Evolutionary conservation across 1,140 invertebrate species (phyloP).

Genomic region (Macrobrachium nipponense): DNA sequence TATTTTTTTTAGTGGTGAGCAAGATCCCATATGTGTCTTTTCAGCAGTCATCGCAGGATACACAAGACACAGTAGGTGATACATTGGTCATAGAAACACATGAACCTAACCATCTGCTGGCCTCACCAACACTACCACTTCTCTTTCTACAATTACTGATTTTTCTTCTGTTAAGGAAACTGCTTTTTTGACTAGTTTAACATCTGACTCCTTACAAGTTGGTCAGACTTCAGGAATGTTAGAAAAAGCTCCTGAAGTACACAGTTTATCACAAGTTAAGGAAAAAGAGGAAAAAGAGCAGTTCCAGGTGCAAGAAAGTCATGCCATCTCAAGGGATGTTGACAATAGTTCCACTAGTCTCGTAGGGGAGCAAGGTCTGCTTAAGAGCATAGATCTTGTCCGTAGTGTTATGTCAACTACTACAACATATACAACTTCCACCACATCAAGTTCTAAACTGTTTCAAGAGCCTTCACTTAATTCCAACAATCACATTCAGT

Average conservation of each 20-base stretch:
- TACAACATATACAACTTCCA: constrained; percentile 23
- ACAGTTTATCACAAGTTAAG: no score
- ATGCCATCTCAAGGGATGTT: neutral
- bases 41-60: constrained; percentile 31
- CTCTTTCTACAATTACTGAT: constrained; percentile 17
- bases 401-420: constrained; percentile 24
- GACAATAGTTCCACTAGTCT: neutral
- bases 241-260: no score
- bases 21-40: constrained; percentile 43
- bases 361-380: constrained; percentile 6
- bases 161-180: constrained; percentile 14
- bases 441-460: neutral
- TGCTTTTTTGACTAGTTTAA: constrained; percentile 15
- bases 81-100: constrained; percentile 24
- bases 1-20: constrained; percentile 28
- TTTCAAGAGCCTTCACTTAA: no score
- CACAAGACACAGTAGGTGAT: constrained; percentile 30
- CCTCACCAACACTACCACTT: constrained; percentile 20
- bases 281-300: no score
- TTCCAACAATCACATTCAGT: no score
- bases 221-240: neutral
- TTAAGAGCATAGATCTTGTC: constrained; percentile 32
- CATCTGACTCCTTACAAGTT: constrained; percentile 12
- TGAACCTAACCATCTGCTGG: constrained; percentile 6
- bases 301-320: no score